These are phyloP conservation scores for Enteromius argenteus DNA, from an alignment of 2,797 vertebrate species.

Conservation along the genomic window DNA sequence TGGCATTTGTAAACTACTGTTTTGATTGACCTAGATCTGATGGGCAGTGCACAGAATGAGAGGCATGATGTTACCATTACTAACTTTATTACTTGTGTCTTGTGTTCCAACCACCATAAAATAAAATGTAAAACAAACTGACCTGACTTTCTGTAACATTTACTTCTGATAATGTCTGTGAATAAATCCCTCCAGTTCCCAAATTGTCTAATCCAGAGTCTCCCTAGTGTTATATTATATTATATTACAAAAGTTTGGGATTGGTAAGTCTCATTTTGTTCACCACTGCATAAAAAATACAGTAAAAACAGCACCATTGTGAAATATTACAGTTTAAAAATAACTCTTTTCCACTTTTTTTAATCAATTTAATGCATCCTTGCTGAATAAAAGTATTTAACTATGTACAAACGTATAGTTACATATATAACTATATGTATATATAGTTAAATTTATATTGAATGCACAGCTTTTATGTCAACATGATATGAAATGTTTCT, in stretches of 20 bases:
- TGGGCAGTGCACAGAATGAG: conserved; percentile 82
- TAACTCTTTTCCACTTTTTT: background rate
- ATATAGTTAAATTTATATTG: background rate
- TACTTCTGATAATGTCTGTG: conserved; percentile 35
- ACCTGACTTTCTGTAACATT: conserved; percentile 54
- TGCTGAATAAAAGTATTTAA: background rate
- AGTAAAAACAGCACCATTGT: background rate
- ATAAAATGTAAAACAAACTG: conserved; percentile 90
- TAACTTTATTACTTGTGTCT: conserved; percentile 94
- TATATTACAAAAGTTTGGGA: background rate
- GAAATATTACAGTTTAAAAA: background rate
- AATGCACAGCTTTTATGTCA: background rate
- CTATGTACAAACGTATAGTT: background rate
- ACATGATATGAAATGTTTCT: background rate
- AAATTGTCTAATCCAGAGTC: conserved; percentile 20
- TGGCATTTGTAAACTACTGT: conserved; percentile 87
- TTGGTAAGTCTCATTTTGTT: background rate
- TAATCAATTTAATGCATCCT: background rate
- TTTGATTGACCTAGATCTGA: conserved; percentile 74
- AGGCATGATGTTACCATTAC: conserved; percentile 91
- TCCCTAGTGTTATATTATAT: conserved; percentile 20
- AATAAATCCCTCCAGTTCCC: conserved; percentile 48
- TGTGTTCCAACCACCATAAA: conserved; percentile 92
- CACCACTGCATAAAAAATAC: background rate
- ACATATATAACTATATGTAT: background rate